These are phyloP conservation scores for Drosophila pegasa DNA, from an alignment of 2,888 invertebrate genomes.

Conservation along the genomic window DNA sequence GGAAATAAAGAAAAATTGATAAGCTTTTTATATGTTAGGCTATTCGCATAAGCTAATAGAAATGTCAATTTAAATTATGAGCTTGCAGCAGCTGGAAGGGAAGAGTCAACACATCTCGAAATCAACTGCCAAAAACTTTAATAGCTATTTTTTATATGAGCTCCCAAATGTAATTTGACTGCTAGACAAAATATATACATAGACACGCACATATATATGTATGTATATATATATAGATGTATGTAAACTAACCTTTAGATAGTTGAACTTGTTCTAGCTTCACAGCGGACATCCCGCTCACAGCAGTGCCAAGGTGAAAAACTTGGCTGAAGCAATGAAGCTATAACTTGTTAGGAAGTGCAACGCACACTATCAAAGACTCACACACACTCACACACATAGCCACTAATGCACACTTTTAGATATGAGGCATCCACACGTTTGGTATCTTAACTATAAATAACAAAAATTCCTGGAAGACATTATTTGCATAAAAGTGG, in stretches of 20 bases:
- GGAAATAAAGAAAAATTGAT: neutral
- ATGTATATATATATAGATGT: slow-evolving; percentile 1
- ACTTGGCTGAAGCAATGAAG: slow-evolving; percentile 70
- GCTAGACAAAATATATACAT: slow-evolving; percentile 31
- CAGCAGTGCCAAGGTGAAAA: slow-evolving; percentile 33
- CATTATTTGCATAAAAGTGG: slow-evolving; percentile 81
- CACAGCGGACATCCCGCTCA: neutral
- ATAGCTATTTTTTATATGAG: slow-evolving; percentile 52
- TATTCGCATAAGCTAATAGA: slow-evolving; percentile 33
- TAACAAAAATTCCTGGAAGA: slow-evolving; percentile 80
- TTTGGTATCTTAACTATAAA: slow-evolving; percentile 79
- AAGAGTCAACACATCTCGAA: slow-evolving; percentile 37
- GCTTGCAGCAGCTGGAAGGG: neutral
- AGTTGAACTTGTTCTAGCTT: slow-evolving; percentile 39
- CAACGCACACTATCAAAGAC: slow-evolving; percentile 18
- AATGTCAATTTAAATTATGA: slow-evolving; percentile 68
- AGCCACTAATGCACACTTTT: slow-evolving; percentile 64
- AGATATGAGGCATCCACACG: slow-evolving; percentile 76
- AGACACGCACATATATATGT: slow-evolving; percentile 1
- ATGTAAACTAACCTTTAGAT: slow-evolving; percentile 33
- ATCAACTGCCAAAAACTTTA: slow-evolving; percentile 64
- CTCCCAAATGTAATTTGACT: slow-evolving; percentile 67
- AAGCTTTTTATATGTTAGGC: neutral
- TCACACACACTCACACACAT: slow-evolving; percentile 21
- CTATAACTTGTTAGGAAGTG: slow-evolving; percentile 70